A percentile compares a stretch with the other conserved stretches of the same genome.
These are phyloP conservation scores for Venusia cambrica DNA, from an alignment of 2,888 invertebrate genomes.

Conservation along the genomic window DNA sequence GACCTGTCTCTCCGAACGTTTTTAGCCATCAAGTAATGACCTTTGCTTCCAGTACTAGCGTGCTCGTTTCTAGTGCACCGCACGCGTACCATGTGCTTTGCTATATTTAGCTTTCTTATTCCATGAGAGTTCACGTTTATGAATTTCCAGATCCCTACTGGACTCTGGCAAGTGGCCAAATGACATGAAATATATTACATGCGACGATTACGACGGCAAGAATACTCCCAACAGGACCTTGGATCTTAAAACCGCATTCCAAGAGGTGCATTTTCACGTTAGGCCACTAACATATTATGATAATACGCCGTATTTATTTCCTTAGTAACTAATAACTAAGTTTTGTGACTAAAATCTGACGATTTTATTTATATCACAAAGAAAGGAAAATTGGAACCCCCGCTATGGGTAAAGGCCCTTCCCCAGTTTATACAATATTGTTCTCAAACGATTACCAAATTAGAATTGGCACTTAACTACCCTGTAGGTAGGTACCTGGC, in stretches of 20 bases:
- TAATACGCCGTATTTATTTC: too few species aligned
- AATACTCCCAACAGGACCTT: constrained; percentile 87
- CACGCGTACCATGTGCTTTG: constrained; percentile 49
- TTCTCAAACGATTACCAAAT: constrained; percentile 29
- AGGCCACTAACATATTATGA: too few species aligned
- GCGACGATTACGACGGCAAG: constrained; percentile 89
- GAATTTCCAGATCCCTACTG: constrained; percentile 84
- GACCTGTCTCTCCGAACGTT: constrained; percentile 89
- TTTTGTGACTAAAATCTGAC: too few species aligned
- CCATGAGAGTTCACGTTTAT: constrained; percentile 64
- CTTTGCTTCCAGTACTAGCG: constrained; percentile 51
- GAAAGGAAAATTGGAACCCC: too few species aligned
- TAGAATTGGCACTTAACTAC: not conserved
- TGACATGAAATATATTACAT: constrained; percentile 87
- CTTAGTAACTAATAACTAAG: too few species aligned
- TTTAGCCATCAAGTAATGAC: constrained; percentile 85
- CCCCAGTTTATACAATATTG: too few species aligned
- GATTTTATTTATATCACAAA: too few species aligned
- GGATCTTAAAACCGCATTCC: constrained; percentile 85
- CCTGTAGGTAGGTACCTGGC: too few species aligned
- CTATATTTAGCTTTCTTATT: constrained; percentile 68
- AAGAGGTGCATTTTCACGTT: constrained; percentile 83
- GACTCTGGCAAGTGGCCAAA: constrained; percentile 87
- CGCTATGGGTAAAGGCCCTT: too few species aligned
- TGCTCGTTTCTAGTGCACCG: constrained; percentile 49